These are phyloP conservation scores for Macrosteles quadrilineatus DNA, from an alignment of 1,140 invertebrate genomes.

Conservation along the genomic window DNA sequence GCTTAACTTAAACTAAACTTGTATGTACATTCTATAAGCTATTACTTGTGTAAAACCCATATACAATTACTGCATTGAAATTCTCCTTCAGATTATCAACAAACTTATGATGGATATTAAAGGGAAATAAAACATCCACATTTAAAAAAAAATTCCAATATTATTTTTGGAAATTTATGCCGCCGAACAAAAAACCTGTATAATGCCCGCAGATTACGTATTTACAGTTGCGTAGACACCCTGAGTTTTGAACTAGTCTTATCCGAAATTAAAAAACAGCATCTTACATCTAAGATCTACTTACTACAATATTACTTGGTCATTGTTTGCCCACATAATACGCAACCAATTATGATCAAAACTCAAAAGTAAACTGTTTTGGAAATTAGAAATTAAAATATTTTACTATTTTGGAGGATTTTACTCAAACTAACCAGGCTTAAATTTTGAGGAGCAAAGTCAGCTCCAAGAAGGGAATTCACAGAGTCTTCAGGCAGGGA, in stretches of 20 bases:
- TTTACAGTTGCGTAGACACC: too few species aligned
- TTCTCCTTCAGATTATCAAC: too few species aligned
- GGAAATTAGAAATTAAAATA: neutral
- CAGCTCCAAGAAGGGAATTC: slow-evolving; percentile 2
- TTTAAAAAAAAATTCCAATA: too few species aligned
- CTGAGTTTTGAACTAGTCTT: too few species aligned
- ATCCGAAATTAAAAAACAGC: too few species aligned
- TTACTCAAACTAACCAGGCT: neutral
- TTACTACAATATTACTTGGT: neutral
- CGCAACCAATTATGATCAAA: neutral
- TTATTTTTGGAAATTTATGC: too few species aligned
- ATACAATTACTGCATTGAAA: too few species aligned
- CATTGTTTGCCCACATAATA: neutral
- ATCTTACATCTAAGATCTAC: neutral
- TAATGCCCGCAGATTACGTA: too few species aligned
- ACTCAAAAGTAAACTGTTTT: neutral
- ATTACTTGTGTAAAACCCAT: too few species aligned
- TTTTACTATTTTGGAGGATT: neutral
- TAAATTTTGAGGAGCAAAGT: slow-evolving; percentile 13
- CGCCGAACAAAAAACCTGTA: too few species aligned
- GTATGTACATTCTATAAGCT: neutral
- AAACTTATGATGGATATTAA: too few species aligned
- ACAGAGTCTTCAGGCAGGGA: slow-evolving; percentile 11
- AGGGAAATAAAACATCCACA: too few species aligned
- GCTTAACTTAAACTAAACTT: neutral